These are phyloP conservation scores for Acrobasis suavella DNA, from an alignment of 2,888 invertebrate species.

Conservation along the genomic window DNA sequence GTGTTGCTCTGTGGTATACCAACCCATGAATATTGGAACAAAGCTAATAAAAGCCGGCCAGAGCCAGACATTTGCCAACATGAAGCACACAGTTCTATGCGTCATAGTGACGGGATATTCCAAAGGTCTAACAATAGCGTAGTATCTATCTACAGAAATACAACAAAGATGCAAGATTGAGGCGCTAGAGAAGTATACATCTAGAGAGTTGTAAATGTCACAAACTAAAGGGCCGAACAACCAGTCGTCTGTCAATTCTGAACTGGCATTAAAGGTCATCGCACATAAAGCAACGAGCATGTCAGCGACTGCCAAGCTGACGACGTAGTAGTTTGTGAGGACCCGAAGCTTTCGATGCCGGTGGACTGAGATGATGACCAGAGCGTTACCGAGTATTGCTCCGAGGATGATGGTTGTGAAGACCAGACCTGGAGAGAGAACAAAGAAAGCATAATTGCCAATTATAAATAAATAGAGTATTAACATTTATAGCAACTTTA, in stretches of 20 bases:
- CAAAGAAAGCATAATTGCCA: not conserved
- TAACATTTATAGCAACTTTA: too few species aligned
- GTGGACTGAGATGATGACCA: conserved; percentile 93
- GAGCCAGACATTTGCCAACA: conserved; percentile 95
- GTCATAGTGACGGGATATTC: conserved; percentile 97
- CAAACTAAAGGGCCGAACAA: conserved; percentile 95
- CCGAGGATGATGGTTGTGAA: conserved; percentile 94
- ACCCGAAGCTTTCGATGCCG: conserved; percentile 91
- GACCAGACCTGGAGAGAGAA: conserved; percentile 76
- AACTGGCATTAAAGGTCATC: conserved; percentile 95
- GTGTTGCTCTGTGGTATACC: conserved; percentile 95
- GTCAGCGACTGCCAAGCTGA: conserved; percentile 96
- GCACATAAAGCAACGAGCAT: conserved; percentile 95
- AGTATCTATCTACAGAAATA: conserved; percentile 96
- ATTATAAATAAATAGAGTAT: too few species aligned
- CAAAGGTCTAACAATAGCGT: conserved; percentile 94
- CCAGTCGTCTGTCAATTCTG: conserved; percentile 94
- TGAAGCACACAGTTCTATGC: conserved; percentile 88
- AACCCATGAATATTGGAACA: conserved; percentile 96
- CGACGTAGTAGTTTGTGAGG: conserved; percentile 97
- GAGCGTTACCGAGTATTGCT: conserved; percentile 94
- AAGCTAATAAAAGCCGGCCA: conserved; percentile 96
- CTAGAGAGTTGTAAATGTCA: conserved; percentile 96
- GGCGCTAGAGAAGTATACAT: conserved; percentile 96
- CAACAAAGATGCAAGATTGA: conserved; percentile 96